These are phyloP conservation scores for Acinonyx jubatus DNA, from an alignment of 2,113 vertebrate genomes.

Conservation along the genomic window DNA sequence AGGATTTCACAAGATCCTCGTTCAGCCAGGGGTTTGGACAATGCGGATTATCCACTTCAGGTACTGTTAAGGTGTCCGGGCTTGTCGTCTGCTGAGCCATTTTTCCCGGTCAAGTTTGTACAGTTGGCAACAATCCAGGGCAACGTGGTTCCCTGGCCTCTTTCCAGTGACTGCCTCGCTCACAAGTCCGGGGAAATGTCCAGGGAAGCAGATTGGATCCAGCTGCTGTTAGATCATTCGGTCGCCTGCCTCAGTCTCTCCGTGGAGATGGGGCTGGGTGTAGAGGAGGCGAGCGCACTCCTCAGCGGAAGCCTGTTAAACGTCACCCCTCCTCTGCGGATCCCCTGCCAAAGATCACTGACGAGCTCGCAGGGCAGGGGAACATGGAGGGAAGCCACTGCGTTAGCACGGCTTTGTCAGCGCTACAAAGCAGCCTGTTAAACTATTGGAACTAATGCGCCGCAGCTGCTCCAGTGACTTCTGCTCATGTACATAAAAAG, in stretches of 20 bases:
- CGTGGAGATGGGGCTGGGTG: constrained; percentile 81
- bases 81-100: constrained; percentile 95
- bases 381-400: constrained; percentile 78
- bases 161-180: constrained; percentile 56
- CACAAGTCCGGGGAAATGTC: constrained; percentile 18
- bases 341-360: constrained; percentile 82
- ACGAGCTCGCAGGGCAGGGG: constrained; percentile 75
- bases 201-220: constrained; percentile 65
- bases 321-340: constrained; percentile 81
- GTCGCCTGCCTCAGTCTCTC: constrained; percentile 75
- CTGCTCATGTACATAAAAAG: constrained; percentile 84
- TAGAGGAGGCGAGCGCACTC: constrained; percentile 77
- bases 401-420: constrained; percentile 75
- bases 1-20: constrained; percentile 96
- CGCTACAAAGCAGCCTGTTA: constrained; percentile 82
- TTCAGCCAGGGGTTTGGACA: constrained; percentile 93
- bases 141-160: constrained; percentile 71
- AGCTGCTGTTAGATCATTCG: constrained; percentile 67
- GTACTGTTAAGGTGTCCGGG: constrained; percentile 91
- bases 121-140: constrained; percentile 65
- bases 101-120: constrained; percentile 79
- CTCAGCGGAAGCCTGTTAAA: constrained; percentile 80
- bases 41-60: constrained; percentile 90
- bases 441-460: constrained; percentile 87
- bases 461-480: constrained; percentile 86